Base-by-base conservation (phyloP, 2,113 vertebrate species). In the Crotalus helleri region DNA sequence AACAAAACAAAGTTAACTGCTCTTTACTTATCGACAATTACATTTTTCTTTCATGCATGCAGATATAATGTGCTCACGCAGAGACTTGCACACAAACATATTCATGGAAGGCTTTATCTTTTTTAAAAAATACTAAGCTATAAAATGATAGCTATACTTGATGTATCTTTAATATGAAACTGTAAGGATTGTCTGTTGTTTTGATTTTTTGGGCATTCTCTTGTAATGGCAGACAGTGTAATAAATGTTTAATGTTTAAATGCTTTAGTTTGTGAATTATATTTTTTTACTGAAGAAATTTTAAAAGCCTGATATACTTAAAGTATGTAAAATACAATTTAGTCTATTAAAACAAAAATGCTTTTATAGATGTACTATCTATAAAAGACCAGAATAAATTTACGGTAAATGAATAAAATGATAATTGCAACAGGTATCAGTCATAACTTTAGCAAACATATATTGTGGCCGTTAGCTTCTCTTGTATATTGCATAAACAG, bases 1-100 rank as follows among this genome's bases (percentile, higher is more conserved):
- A 98, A 98, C 97, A 97, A 98, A 98, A 97, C 97, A 98, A 96
- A 98, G 98, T 98, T 98, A 98, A 98, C 97, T 95, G 97, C 97
- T 97, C 96, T 98, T 97, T 97, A 95, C 97, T 97, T 96, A 96
- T 95, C 96, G 96, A 51, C 74, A 59, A 86, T 93, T 90, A 90
- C 85, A 90, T 90, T 90, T 90, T 90, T 86, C 74, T 86, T 93
- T 93, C 57, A 29, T 59, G 85, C 57, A 87, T 21, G 51, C 89
- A 90, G 90, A 96, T 98, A 97, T 92, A 92, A 97, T 92, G 92
- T 94, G 96, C 94, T 91, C 96, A 94, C 91, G 87, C 85, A 61
- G 91, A 88, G 61, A 91, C 89, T 93, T 90, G 92, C 95, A 90
- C 46, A n/a, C 44, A 69, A 19, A 57, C 1, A 9, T 10, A 55